Evolutionary conservation across 2,888 invertebrate species (phyloP), one percentile per base, ranked within the genome.

Genomic region (Nemurella pictetii): DNA sequence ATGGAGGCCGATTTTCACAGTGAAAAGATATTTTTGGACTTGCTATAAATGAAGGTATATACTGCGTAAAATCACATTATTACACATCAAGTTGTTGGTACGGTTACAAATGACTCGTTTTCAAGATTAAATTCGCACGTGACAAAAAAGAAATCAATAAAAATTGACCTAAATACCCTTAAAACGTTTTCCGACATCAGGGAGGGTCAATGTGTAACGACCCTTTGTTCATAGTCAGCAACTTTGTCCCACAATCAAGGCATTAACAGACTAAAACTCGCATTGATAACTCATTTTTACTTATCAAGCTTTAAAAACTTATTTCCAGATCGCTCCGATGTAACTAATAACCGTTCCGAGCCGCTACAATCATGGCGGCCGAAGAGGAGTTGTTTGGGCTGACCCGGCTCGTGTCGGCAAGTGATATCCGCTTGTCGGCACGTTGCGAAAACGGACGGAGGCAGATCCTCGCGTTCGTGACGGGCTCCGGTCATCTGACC

Each of bases 401-500:
- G 83, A 85, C 84, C 32, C 84, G 84, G n/a, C 77, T 86, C 15
- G 27, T 86, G 20, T 85, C 86, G 36, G 86, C 85, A n/a, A 84
- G 32, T 15, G 84, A 85, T 28, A 78, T 86, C 29, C 28, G 73
- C 27, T 29, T 86, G 2, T 84, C 86, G 9, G 84, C 86, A 36
- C 74, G 86, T 7, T 74, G 81, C 55, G 84, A 84, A 36, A 78
- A 84, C 27, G 85, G 86, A 1, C 29, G 74, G 5, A 84, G 85
- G 30, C 84, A 86, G 75, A 74, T 86, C 1, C 83, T 86, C 27
- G 86, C 86, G 5, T 85, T 86, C 36, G 85, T 86, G 35, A 85
- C 80, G 26, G 85, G 85, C 86, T 87, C 85, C 85, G 88, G 88
- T 27, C 87, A 88, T 85, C 80, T 88, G 55, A 84, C 87, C n/a